Percentiles rank a stretch among this genome's conserved stretches.
phyloP scores from a whole-genome alignment of 2,113 vertebrate genomes.

The Ginglymostoma cirratum region DNA sequence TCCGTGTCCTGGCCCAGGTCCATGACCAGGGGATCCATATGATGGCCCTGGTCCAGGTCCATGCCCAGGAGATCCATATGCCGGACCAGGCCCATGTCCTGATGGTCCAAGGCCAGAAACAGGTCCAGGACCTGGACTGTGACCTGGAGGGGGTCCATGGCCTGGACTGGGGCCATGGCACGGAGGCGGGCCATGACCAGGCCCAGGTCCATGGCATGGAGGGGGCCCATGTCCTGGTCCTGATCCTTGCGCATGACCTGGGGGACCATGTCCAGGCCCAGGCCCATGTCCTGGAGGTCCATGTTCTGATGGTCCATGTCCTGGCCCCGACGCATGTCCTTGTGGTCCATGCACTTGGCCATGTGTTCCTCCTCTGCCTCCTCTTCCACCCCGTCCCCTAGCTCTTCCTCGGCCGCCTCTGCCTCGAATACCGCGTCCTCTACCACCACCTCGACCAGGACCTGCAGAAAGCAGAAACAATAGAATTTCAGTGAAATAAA shows the following conservation, averaged over 20 bases:
- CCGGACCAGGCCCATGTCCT: neutral
- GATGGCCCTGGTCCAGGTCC: neutral
- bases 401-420: constrained; percentile 54
- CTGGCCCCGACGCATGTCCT: neutral
- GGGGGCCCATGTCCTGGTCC: constrained; percentile 4
- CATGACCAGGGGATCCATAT: neutral
- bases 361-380: constrained; percentile 60
- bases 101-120: neutral
- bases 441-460: constrained; percentile 67
- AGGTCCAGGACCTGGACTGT: neutral
- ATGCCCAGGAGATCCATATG: neutral
- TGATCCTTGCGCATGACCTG: neutral
- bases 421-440: constrained; percentile 52
- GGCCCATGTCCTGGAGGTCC: neutral
- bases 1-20: neutral
- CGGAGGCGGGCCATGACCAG: neutral
- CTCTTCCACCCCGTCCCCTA: constrained; percentile 60
- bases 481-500: neutral
- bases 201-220: constrained; percentile 7
- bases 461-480: constrained; percentile 45
- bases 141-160: neutral
- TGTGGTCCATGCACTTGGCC: neutral
- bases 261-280: neutral
- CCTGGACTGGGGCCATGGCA: neutral
- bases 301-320: constrained; percentile 8